These are phyloP conservation scores for Penaeus japonicus DNA, from an alignment of 1,140 invertebrate species.

Conservation along the genomic window DNA sequence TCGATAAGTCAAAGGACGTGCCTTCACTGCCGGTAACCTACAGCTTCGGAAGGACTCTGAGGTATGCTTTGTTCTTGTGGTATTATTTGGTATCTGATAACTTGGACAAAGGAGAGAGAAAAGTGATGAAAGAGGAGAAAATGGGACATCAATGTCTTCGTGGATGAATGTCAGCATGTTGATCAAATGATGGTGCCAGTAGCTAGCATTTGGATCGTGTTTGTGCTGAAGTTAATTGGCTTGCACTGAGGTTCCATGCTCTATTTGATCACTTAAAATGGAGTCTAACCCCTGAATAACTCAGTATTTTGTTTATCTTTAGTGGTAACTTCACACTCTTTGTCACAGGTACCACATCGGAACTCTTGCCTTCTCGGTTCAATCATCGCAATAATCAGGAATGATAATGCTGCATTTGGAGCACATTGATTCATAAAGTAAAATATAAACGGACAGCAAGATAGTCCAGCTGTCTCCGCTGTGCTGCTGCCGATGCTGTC, in stretches of 20 bases:
- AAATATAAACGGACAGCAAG: constrained; percentile 70
- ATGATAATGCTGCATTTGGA: constrained; percentile 85
- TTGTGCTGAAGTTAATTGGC: too few relatives aligned
- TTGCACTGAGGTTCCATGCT: too few relatives aligned
- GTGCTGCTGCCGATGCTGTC: constrained; percentile 87
- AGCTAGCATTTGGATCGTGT: too few relatives aligned
- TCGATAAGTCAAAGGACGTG: constrained; percentile 78
- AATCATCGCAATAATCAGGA: constrained; percentile 85
- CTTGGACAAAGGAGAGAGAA: neutral
- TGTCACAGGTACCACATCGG: constrained; percentile 82
- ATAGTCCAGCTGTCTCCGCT: constrained; percentile 78
- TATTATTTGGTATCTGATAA: neutral
- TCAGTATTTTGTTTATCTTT: too few relatives aligned
- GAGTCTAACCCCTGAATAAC: too few relatives aligned
- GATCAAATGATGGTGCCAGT: too few relatives aligned
- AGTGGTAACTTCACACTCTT: constrained; percentile 62
- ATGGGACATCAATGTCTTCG: too few relatives aligned
- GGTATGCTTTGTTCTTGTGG: constrained; percentile 63
- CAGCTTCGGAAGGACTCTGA: constrained; percentile 75
- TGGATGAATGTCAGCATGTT: too few relatives aligned
- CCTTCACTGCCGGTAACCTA: constrained; percentile 80
- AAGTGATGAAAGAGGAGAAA: neutral
- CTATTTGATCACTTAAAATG: too few relatives aligned
- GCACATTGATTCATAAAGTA: constrained; percentile 82
- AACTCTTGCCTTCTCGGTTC: constrained; percentile 93